Conservation (phyloP, 2,888 invertebrate species). For the Apodemia zela region DNA sequence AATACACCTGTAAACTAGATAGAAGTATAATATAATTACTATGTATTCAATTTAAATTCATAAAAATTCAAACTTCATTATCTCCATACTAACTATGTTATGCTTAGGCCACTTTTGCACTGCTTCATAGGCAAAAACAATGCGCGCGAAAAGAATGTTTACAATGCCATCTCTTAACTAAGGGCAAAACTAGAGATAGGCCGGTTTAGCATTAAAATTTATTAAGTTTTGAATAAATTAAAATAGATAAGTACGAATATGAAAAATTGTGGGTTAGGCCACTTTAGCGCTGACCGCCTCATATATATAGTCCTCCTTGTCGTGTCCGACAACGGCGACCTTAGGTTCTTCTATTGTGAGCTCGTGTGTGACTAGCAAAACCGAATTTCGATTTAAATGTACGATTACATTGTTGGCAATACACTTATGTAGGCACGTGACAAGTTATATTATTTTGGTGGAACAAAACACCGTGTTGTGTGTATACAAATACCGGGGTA, state of each 20-base stretch:
- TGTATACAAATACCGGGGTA: too few relatives aligned
- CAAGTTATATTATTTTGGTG: too few relatives aligned
- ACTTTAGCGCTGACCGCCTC: neutral
- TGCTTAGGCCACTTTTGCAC: neutral
- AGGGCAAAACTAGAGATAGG: neutral
- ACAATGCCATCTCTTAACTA: neutral
- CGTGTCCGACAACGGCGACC: too few relatives aligned
- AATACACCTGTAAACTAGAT: neutral
- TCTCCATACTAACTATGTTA: neutral
- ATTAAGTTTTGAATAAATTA: neutral
- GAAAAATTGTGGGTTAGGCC: neutral
- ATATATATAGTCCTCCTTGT: too few relatives aligned
- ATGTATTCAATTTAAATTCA: conserved; percentile 3
- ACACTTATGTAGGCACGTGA: too few relatives aligned
- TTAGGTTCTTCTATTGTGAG: too few relatives aligned
- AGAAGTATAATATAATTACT: neutral
- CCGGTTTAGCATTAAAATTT: neutral
- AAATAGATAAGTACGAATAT: conserved; percentile 1
- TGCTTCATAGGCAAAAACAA: neutral
- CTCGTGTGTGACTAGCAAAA: too few relatives aligned
- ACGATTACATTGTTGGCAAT: too few relatives aligned
- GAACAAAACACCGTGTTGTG: too few relatives aligned
- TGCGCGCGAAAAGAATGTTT: neutral
- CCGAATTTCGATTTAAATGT: too few relatives aligned
- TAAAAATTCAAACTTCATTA: neutral